Conservation (phyloP, 2,888 invertebrate genomes). For the Cephalotes varians region DNA sequence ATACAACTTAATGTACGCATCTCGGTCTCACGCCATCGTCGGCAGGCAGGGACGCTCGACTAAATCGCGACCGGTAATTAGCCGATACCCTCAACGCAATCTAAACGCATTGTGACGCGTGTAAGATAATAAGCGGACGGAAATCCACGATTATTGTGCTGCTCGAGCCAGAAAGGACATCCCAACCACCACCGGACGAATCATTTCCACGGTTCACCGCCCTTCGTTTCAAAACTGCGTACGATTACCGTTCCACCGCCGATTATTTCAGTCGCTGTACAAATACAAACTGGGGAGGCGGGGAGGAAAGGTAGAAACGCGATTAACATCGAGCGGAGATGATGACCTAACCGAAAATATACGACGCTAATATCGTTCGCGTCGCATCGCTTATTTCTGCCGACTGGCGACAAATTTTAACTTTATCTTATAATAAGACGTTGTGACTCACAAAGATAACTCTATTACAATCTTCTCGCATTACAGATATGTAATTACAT, state of each 20-base stretch:
- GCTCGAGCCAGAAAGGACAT: conserved; percentile 80
- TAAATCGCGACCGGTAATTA: conserved; percentile 68
- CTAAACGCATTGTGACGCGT: conserved; percentile 77
- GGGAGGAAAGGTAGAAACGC: conserved; percentile 53
- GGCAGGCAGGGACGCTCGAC: conserved; percentile 26
- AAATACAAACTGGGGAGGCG: conserved; percentile 9
- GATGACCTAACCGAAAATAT: conserved; percentile 38
- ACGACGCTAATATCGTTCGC: conserved; percentile 23
- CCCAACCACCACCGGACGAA: conserved; percentile 83
- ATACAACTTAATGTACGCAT: not conserved
- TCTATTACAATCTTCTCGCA: not conserved
- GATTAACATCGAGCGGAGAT: conserved; percentile 59
- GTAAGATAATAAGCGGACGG: conserved; percentile 82
- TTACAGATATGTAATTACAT: not conserved
- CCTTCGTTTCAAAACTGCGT: conserved; percentile 75
- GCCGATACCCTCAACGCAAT: conserved; percentile 66
- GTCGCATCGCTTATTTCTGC: conserved; percentile 18
- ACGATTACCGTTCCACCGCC: conserved; percentile 72
- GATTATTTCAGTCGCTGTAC: conserved; percentile 69
- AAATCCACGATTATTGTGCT: conserved; percentile 84
- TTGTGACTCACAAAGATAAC: not conserved
- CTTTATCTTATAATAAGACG: not conserved
- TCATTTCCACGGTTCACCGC: conserved; percentile 85
- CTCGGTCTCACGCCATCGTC: conserved; percentile 45
- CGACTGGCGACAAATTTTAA: not conserved